Percentiles rank a stretch among this genome's conserved stretches.
These are phyloP conservation scores for Oeneis ivallda DNA, from an alignment of 2,888 invertebrate species.

Conservation along the genomic window DNA sequence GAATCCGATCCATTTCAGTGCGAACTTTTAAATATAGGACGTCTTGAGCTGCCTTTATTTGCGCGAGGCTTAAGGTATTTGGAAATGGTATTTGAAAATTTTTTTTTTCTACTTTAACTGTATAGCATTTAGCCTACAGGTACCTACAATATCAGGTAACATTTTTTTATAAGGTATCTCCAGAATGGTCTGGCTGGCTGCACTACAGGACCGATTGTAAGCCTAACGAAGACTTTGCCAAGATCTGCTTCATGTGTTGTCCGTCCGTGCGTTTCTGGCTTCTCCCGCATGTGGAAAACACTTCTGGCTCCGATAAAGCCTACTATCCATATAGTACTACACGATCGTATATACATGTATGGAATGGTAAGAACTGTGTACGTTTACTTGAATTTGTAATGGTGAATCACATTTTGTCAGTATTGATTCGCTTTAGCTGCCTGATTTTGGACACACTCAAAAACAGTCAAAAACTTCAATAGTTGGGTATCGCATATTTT, in stretches of 20 bases:
- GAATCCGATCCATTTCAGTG: too few relatives aligned
- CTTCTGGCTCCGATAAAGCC: slow-evolving; percentile 52
- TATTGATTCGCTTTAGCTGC: too few relatives aligned
- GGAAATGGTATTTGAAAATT: too few relatives aligned
- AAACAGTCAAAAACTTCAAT: too few relatives aligned
- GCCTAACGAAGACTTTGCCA: slow-evolving; percentile 61
- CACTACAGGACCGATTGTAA: slow-evolving; percentile 89
- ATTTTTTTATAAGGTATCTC: slow-evolving; percentile 86
- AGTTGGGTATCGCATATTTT: too few relatives aligned
- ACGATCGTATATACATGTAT: slow-evolving; percentile 45
- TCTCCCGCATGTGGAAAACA: slow-evolving; percentile 56
- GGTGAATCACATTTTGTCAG: too few relatives aligned
- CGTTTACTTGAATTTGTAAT: background rate
- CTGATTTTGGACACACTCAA: too few relatives aligned
- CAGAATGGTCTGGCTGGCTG: slow-evolving; percentile 99
- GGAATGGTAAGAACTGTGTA: slow-evolving; percentile 56
- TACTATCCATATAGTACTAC: slow-evolving; percentile 63
- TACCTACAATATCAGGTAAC: background rate
- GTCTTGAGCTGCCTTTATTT: too few relatives aligned
- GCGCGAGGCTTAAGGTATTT: too few relatives aligned
- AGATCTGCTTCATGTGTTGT: slow-evolving; percentile 51
- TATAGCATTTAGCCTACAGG: too few relatives aligned
- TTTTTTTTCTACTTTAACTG: too few relatives aligned
- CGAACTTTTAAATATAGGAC: too few relatives aligned
- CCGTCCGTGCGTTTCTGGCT: slow-evolving; percentile 55